Evolutionary conservation across 2,888 invertebrate species (phyloP).

Genomic region (Eutolmus rufibarbis): DNA sequence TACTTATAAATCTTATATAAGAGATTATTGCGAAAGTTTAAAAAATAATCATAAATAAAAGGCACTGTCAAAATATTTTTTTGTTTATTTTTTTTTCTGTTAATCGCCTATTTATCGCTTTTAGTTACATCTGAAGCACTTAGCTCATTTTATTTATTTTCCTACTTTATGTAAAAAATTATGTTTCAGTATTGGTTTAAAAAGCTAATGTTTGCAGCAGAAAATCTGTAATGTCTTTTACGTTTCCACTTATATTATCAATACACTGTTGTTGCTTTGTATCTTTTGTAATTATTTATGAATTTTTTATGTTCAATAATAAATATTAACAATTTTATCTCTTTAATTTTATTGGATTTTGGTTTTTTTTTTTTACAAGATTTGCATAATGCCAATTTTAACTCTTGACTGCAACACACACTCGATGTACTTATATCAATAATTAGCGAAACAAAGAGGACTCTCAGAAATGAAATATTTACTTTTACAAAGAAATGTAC

Average conservation of each 20-base stretch:
- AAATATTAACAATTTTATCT: conserved; percentile 25
- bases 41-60: neutral
- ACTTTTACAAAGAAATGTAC: neutral
- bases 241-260: conserved; percentile 8
- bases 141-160: conserved; percentile 21
- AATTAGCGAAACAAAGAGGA: neutral
- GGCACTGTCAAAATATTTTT: conserved; percentile 14
- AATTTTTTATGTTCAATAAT: neutral
- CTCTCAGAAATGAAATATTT: neutral
- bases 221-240: conserved; percentile 24
- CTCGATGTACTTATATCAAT: neutral
- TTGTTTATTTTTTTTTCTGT: conserved; percentile 13
- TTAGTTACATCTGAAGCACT: conserved; percentile 35
- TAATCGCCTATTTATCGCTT: conserved; percentile 37
- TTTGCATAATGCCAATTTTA: neutral
- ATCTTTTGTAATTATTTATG: neutral
- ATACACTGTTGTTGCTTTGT: neutral
- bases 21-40: neutral
- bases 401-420: neutral
- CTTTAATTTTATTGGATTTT: neutral
- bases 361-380: neutral
- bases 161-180: conserved; percentile 37
- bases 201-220: conserved; percentile 39
- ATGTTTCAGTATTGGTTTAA: conserved; percentile 27
- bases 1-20: neutral